These are phyloP conservation scores for Nudaria mundana DNA, from an alignment of 2,888 invertebrate species.

Conservation along the genomic window DNA sequence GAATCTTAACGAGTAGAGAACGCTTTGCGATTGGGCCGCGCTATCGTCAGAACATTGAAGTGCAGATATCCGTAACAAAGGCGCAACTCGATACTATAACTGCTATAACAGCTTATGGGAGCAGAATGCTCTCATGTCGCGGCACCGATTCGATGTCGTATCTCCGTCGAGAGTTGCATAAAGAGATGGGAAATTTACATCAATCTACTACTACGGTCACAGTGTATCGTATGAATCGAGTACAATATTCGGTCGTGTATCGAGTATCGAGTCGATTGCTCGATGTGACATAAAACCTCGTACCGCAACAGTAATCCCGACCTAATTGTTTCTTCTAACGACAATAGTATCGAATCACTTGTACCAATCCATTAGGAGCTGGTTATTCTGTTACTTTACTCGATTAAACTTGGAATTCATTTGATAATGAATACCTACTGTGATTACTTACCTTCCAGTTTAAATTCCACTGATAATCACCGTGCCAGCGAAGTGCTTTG, in stretches of 20 bases:
- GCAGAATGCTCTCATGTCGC: too few species aligned
- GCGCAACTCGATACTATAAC: conserved; percentile 26
- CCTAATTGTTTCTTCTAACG: conserved; percentile 74
- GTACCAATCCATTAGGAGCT: conserved; percentile 48
- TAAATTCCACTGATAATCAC: too few species aligned
- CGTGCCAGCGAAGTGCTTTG: too few species aligned
- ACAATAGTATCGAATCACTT: conserved; percentile 60
- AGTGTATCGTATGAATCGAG: conserved; percentile 46
- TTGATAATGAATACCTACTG: conserved; percentile 3
- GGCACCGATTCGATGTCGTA: conserved; percentile 16
- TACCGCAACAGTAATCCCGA: conserved; percentile 68
- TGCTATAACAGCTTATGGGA: too few species aligned
- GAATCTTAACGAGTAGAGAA: conserved; percentile 19
- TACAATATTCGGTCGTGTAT: conserved; percentile 72
- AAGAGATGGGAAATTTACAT: conserved; percentile 23
- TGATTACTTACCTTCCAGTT: too few species aligned
- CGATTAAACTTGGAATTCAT: conserved; percentile 21
- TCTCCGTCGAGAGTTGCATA: conserved; percentile 16
- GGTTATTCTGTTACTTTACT: conserved; percentile 41
- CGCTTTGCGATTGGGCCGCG: conserved; percentile 31
- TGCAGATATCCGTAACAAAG: conserved; percentile 36
- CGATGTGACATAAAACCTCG: conserved; percentile 72
- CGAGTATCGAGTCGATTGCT: conserved; percentile 69
- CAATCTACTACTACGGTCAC: conserved; percentile 25
- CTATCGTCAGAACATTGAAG: conserved; percentile 39